phyloP scores from a whole-genome alignment of 2,797 vertebrate genomes.

The Pangasius krempfi region DNA sequence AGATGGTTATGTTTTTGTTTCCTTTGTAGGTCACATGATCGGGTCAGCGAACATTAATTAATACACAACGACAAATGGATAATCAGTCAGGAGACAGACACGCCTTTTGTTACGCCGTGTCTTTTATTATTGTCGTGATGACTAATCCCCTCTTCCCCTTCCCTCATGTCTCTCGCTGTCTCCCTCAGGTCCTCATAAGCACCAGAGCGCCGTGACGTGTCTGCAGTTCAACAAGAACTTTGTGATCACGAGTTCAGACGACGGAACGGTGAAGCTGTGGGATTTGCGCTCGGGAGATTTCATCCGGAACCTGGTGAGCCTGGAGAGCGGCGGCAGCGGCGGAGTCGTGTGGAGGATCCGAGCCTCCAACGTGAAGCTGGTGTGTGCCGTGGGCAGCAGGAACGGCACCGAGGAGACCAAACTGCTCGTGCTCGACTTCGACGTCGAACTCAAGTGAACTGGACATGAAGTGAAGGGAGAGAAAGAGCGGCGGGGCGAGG shows the following conservation, averaged over 20 bases:
- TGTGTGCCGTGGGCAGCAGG: constrained; percentile 97
- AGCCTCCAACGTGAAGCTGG: constrained; percentile 98
- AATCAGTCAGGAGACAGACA: not conserved
- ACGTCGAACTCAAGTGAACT: constrained; percentile 98
- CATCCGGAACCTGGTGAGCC: constrained; percentile 98
- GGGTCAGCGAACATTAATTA: constrained; percentile 62
- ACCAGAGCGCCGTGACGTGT: constrained; percentile 99
- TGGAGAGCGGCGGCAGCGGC: constrained; percentile 98
- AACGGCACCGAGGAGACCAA: constrained; percentile 99
- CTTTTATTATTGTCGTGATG: not conserved
- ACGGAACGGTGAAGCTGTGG: constrained; percentile 99
- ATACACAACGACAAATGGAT: not conserved
- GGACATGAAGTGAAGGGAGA: constrained; percentile 46
- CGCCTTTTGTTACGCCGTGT: not conserved
- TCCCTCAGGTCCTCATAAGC: constrained; percentile 93
- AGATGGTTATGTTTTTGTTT: not conserved
- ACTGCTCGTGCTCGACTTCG: constrained; percentile 99
- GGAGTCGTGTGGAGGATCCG: constrained; percentile 99
- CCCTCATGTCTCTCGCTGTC: not conserved
- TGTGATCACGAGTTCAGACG: constrained; percentile 99
- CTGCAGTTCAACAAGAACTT: constrained; percentile 99
- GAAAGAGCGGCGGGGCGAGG: constrained; percentile 48
- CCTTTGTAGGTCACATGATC: constrained; percentile 80
- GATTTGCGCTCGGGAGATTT: constrained; percentile 99
- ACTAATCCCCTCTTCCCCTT: not conserved